Base-by-base conservation (phyloP, 1,140 invertebrate genomes). In the Schlechtendalia chinensis region DNA sequence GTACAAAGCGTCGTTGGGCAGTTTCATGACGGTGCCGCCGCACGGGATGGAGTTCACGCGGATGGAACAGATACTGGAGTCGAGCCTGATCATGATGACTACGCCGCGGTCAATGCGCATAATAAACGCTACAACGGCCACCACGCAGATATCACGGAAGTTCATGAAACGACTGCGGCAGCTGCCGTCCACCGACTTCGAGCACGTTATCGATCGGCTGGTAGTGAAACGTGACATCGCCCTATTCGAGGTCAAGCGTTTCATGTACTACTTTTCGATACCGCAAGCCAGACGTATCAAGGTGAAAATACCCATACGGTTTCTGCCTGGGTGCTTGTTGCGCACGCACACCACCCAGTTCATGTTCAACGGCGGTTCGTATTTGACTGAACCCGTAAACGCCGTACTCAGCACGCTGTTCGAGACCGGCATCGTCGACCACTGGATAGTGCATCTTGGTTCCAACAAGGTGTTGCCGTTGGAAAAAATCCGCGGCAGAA, bases 311-410 rank as follows among this genome's bases (percentile, higher is more conserved):
- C 82, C 82, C 19, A 77, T 83, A 27, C 74, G 81, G 14, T 82
- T 83, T 53, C 69, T 83, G n/a, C 82, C 82, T 19, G 83, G 83
- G 6, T 83, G 83, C 69, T 59, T 83, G 54, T 72, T 83, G 77
- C 65, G 82, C 54, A 71, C 83, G 4, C 82, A 83, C n/a, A 82
- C 82, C 22, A 83, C 83, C 8, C 83, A 82, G n/a, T 75, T 83
- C 27, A 82, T 83, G 53, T 69, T 83, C 16, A 77, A 80, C 22
- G 59, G 65, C 2, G 81, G 81, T 16, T 83, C 83, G 17, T 80
- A 82, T 14, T 50, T 83, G n/a, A 54, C n/a, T 14, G 65, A 82
- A 22, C 74, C 81, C 0, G 53, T 83, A 1, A 82, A 83, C 67
- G 81, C 69, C 2, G 58, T 82, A 11, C 63, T 83, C 10, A 69